Evolutionary conservation across 2,888 invertebrate species (phyloP), one percentile per base, ranked within the genome.

Genomic region (Hetaerina titia): DNA sequence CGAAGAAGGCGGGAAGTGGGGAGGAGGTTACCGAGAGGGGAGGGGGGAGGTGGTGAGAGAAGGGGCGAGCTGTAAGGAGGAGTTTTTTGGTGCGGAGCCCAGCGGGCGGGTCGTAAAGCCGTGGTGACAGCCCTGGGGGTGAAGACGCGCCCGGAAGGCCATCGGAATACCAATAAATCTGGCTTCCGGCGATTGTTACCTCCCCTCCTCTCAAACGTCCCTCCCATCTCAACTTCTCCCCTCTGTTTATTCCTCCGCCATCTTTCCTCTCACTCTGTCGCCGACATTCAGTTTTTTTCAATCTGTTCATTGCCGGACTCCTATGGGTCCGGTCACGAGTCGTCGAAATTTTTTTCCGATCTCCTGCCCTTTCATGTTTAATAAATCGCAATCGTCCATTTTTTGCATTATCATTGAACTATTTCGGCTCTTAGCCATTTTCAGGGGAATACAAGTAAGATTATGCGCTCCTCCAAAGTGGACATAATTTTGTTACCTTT

Each of bases 111-210:
- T 92, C 69, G 69, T 92, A 92, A 92, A 92, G 69, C 92, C 56
- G 92, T 92, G 92, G 92, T 92, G 92, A 92, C 92, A 92, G 69
- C 92, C 69, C 92, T 69, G 22, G 92, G 19, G 69, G 69, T 60
- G 31, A 92, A 92, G 92, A 57, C 69, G 92, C 92, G 17, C 64
- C 69, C 69, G 69, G 92, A 92, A 17, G 22, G 69, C 92, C 64
- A 56, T 69, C 56, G 69, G 92, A 92, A 92, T 92, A 92, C 92
- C 92, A 92, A 92, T 92, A 92, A 92, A 92, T 92, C 69, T 56
- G 45, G 92, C 69, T 92, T 92, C 92, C 92, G 92, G 92, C 92
- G 64, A 92, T 92, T 92, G 92, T 92, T 92, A 74, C 92, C 69
- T 74, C 92, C 74, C 92, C 64, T 58, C 57, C 22, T 17, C 89